phyloP scores from a whole-genome alignment of 1,140 invertebrate genomes.

The Bombyx mori region ASM3026992v2 NC_085130.1:5151501-5152000 shows the following conservation, averaged over 20 bases:
- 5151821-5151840: neutral
- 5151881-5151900: too few relatives aligned
- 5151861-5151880: too few relatives aligned
- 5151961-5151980: too few relatives aligned
- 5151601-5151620: constrained; percentile 25
- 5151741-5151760: too few relatives aligned
- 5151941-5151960: too few relatives aligned
- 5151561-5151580: too few relatives aligned
- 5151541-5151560: too few relatives aligned
- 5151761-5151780: neutral
- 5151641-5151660: constrained; percentile 23
- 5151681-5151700: constrained; percentile 2
- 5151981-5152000: too few relatives aligned
- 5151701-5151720: neutral
- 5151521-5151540: too few relatives aligned
- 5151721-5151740: neutral
- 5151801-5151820: neutral
- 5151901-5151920: too few relatives aligned
- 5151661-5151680: constrained; percentile 12
- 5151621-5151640: constrained; percentile 25
- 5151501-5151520: too few relatives aligned
- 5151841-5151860: neutral
- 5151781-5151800: neutral
- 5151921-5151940: too few relatives aligned
- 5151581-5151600: constrained; percentile 7